These are phyloP conservation scores for Julus scandinavius DNA, from an alignment of 2,888 invertebrate species.

Conservation along the genomic window DNA sequence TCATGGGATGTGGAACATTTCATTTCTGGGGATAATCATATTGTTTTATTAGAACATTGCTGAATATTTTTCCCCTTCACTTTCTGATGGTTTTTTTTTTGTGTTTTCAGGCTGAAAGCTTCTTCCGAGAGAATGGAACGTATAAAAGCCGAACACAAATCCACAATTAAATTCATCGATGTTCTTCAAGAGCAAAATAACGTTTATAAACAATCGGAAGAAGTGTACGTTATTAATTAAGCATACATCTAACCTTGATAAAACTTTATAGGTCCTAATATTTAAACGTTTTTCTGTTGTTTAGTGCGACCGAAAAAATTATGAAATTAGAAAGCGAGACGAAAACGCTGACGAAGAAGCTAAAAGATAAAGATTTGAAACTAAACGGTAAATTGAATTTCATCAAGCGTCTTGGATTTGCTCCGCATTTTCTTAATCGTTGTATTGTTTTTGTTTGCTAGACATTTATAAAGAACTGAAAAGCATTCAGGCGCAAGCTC, in stretches of 20 bases:
- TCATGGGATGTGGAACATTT: not conserved
- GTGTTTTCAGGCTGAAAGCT: slow-evolving; percentile 3
- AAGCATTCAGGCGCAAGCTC: not conserved
- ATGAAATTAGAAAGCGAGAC: not conserved
- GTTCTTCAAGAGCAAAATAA: slow-evolving; percentile 50
- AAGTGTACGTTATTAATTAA: slow-evolving; percentile 18
- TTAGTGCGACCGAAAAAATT: not conserved
- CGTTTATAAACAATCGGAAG: slow-evolving; percentile 49
- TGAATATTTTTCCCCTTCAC: not conserved
- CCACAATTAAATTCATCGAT: slow-evolving; percentile 41
- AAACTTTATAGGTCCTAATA: not conserved
- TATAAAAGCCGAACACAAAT: slow-evolving; percentile 29
- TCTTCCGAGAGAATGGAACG: slow-evolving; percentile 5
- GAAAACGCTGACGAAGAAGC: not conserved
- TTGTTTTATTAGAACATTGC: not conserved
- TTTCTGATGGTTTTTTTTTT: not conserved
- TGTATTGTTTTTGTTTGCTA: not conserved
- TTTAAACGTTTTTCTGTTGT: not conserved
- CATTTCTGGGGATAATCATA: not conserved
- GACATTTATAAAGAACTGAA: not conserved
- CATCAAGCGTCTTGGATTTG: not conserved
- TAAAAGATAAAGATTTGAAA: slow-evolving; percentile 43
- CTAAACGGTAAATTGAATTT: slow-evolving; percentile 10
- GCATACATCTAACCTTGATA: not conserved
- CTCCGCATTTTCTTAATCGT: not conserved